These are phyloP conservation scores for Liopterus haemorrhoidalis DNA, from an alignment of 2,888 invertebrate species.

Conservation along the genomic window DNA sequence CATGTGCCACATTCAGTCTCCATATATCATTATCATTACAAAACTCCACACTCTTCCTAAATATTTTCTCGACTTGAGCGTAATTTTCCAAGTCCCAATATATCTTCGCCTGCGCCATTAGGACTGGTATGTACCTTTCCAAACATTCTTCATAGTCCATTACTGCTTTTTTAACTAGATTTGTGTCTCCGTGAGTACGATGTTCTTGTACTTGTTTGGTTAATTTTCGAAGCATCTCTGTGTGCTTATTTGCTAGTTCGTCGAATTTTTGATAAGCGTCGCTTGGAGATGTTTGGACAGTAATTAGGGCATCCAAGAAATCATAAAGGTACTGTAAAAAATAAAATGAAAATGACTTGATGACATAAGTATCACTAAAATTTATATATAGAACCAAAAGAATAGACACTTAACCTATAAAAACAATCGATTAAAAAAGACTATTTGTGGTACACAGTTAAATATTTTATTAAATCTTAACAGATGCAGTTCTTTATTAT, in stretches of 20 bases:
- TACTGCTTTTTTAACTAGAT: conserved; percentile 81
- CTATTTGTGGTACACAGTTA: neutral
- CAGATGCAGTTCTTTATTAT: too few species aligned
- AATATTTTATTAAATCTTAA: too few species aligned
- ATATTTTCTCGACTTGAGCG: conserved; percentile 91
- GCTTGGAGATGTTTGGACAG: conserved; percentile 92
- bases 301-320: conserved; percentile 93
- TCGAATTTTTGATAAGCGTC: conserved; percentile 95
- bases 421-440: conserved; percentile 1
- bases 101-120: conserved; percentile 99
- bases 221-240: conserved; percentile 81
- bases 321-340: conserved; percentile 76
- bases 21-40: conserved; percentile 96
- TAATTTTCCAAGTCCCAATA: conserved; percentile 98
- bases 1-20: conserved; percentile 97
- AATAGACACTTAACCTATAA: neutral
- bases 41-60: conserved; percentile 94
- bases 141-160: conserved; percentile 86
- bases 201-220: conserved; percentile 94
- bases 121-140: conserved; percentile 89
- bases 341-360: neutral
- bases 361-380: neutral
- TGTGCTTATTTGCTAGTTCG: conserved; percentile 84
- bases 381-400: neutral
- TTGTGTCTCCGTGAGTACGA: conserved; percentile 81